phyloP scores from a whole-genome alignment of 2,113 vertebrate genomes.

The Dasypus novemcinctus region DNA sequence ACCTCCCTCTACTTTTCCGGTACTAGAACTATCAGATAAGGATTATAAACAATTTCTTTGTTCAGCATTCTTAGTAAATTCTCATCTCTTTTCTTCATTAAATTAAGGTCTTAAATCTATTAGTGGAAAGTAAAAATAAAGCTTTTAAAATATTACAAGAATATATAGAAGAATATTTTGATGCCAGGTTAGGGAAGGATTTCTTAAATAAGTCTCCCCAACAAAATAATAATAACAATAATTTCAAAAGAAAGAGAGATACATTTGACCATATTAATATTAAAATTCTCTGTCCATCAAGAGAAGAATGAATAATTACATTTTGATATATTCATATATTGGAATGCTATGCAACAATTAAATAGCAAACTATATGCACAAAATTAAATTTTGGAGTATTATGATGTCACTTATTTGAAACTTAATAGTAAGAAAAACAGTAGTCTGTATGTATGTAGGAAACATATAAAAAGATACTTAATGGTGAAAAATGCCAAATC shows the following conservation, averaged over 20 bases:
- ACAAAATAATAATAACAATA: neutral
- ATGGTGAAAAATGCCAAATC: too few relatives aligned
- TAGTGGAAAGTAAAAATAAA: neutral
- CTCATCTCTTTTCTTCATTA: neutral
- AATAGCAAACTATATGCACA: neutral
- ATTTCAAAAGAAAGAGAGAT: neutral
- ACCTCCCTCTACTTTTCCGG: neutral
- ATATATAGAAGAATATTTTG: neutral
- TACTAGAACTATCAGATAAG: neutral
- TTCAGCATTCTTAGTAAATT: neutral
- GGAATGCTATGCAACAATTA: neutral
- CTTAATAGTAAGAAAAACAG: too few relatives aligned
- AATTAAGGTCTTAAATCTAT: neutral
- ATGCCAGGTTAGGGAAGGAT: neutral
- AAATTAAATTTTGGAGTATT: neutral
- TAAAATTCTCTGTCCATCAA: neutral
- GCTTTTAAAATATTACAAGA: neutral
- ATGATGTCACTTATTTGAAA: neutral
- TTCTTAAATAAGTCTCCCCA: neutral
- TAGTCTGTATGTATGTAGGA: too few relatives aligned
- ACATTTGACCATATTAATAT: neutral
- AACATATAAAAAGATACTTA: too few relatives aligned
- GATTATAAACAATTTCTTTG: neutral
- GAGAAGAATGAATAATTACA: neutral
- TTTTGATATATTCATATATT: neutral